Base-by-base conservation (phyloP, 2,797 vertebrate genomes). In the Lithobates pipiens region DNA sequence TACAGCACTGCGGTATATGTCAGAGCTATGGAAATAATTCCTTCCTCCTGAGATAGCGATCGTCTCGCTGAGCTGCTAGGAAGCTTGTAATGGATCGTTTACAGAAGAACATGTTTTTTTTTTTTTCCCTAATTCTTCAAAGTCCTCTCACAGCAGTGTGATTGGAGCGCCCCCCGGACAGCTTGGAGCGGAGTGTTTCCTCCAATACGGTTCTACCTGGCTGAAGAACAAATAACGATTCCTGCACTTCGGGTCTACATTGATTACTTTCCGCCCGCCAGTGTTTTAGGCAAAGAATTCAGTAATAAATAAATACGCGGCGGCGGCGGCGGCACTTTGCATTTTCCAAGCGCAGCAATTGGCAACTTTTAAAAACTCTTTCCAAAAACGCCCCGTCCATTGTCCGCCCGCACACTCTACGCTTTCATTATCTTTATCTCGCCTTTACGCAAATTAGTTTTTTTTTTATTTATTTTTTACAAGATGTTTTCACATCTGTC, bases 401-500 rank as follows among this genome's bases (percentile, higher is more conserved):
- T 76, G 73, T 76, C 46, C 32, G 84, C 34, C 18, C 27, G 10
- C 10, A 65, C 34, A 32, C 10, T 46, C n/a, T 72, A 63, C 13
- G 8, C 10, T 74, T 61, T 34, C 44, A 70, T 85, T 85, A 42
- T 77, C 32, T 84, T 25, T 42, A 32, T 27, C 25, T 76, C 70
- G 29, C n/a, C 21, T 13, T 50, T 11, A 5, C n/a, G 77, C n/a
- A 73, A 67, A 73, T 63, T 18, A 63, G 34, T 23, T 23, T 65
- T 25, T 65, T 68, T 57, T 69, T 67, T 75, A 63, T 39, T 68
- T 54, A 70, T 32, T 39, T 80, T 80, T 80, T 80, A 68, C 46
- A 78, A 44, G 68, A 46, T 63, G 54, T 85, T 61, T 78, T 42
- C 18, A 65, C 63, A 21, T 73, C 63, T 84, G 65, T 69, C 46